Base-by-base conservation (phyloP, 2,888 invertebrate species). In the Koerneria pararmatus region DNA sequence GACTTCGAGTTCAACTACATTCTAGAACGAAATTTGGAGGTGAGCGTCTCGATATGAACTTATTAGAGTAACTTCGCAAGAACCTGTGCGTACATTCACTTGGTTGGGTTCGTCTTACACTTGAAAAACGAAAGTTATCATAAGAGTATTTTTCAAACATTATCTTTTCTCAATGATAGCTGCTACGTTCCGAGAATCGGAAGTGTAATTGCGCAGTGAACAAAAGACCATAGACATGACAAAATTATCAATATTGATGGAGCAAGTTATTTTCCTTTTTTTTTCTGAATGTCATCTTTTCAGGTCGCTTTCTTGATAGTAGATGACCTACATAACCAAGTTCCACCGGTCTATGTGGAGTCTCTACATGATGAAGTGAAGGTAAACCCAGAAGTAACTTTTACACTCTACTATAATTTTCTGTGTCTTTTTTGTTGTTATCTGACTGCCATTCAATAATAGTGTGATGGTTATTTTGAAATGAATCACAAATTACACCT, bases 1-100 rank as follows among this genome's bases (percentile, higher is more conserved):
- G 78, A 78, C 51, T 77, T 78, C 60, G 78, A 78, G 60, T 75
- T 78, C 68, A 77, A 77, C 54, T 78, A 78, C 65, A 77, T 78
- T 58, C 49, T 78, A 34, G 78, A 78, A 37, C 66, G 78, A 35
- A 77, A 78, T 66, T 56, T 78, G n/a, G 78, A 78, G 69, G 76
- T 76, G 27, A 34, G 6, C 22, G 27, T 8, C n/a, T n/a, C 3
- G n/a, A 5, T 61, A 24, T 46, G n/a, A 1, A 24, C 19, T 2
- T 11, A n/a, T 4, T 34, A 2, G 19, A 41, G 24, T 51, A 8
- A 46, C 11, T 46, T 15, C 19, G 46, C 46, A 15, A 46, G 11
- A 15, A 19, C 19, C 11, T 15, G 19, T 46, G 46, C 46, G 19
- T 15, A 46, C 11, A 46, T 46, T 15, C 11, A 46, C 46, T 15